Evolutionary conservation across 1,140 invertebrate genomes (phyloP).

Genomic region (Coptotermes formosanus): DNA sequence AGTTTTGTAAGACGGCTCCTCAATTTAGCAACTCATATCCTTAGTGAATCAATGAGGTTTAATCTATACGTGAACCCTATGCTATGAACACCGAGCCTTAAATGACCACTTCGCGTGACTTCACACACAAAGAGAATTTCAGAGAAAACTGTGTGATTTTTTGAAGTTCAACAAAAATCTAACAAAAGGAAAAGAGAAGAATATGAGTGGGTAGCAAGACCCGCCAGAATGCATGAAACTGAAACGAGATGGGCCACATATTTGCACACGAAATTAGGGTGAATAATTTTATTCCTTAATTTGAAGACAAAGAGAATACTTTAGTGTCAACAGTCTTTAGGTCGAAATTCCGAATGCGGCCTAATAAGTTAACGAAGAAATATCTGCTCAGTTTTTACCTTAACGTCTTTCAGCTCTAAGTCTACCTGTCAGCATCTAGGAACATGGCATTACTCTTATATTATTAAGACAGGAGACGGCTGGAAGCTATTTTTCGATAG

Average conservation of each 20-base stretch:
- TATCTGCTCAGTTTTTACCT: no score
- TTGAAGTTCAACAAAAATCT: background rate
- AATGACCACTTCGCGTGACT: constrained; percentile 8
- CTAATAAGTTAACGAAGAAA: no score
- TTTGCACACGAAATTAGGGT: background rate
- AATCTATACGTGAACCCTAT: background rate
- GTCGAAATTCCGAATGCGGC: background rate
- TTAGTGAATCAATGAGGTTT: background rate
- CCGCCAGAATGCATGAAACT: background rate
- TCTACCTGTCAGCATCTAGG: no score
- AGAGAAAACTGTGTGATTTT: background rate
- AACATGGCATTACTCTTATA: no score
- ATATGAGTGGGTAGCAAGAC: background rate
- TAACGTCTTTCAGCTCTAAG: no score
- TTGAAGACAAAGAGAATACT: background rate
- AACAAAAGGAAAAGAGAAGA: background rate
- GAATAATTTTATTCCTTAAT: background rate
- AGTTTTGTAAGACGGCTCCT: background rate
- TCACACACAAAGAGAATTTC: constrained; percentile 17
- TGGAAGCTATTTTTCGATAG: no score
- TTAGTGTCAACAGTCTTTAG: background rate
- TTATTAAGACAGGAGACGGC: no score
- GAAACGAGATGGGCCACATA: background rate
- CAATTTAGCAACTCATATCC: background rate
- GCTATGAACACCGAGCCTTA: background rate